Conservation (phyloP, 2,888 invertebrate species). For the Himalopsyche kuldschensis region DNA sequence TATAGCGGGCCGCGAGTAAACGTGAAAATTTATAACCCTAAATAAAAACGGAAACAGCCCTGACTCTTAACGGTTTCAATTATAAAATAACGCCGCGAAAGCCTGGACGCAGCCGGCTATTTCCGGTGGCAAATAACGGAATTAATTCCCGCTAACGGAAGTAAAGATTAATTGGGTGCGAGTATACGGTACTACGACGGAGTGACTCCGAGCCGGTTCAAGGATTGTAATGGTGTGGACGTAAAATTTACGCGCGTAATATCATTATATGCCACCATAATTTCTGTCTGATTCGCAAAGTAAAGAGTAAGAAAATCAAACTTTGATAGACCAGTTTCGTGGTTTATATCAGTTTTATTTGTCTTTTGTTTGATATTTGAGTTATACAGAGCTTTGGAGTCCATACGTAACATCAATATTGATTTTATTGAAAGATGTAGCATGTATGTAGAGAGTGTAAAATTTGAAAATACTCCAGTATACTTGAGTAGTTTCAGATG, state of each 20-base stretch:
- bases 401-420: too few species aligned
- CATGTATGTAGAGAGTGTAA: too few species aligned
- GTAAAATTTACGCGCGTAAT: not conserved
- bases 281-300: not conserved
- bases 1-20: not conserved
- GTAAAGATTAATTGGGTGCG: not conserved
- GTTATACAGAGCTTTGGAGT: too few species aligned
- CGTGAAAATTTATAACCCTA: not conserved
- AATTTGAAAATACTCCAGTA: too few species aligned
- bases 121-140: not conserved
- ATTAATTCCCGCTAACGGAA: constrained; percentile 1
- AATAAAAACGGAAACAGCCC: not conserved
- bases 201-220: not conserved
- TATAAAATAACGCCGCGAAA: not conserved
- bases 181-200: not conserved
- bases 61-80: not conserved
- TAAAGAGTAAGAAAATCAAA: not conserved
- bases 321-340: not conserved
- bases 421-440: too few species aligned
- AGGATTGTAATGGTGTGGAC: not conserved
- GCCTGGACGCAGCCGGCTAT: not conserved
- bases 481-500: too few species aligned
- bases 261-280: not conserved
- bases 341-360: not conserved
- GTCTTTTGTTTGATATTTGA: not conserved